Evolutionary conservation across 2,888 invertebrate genomes (phyloP), one percentile per base, ranked within the genome.

Genomic region (Boloria selene): DNA sequence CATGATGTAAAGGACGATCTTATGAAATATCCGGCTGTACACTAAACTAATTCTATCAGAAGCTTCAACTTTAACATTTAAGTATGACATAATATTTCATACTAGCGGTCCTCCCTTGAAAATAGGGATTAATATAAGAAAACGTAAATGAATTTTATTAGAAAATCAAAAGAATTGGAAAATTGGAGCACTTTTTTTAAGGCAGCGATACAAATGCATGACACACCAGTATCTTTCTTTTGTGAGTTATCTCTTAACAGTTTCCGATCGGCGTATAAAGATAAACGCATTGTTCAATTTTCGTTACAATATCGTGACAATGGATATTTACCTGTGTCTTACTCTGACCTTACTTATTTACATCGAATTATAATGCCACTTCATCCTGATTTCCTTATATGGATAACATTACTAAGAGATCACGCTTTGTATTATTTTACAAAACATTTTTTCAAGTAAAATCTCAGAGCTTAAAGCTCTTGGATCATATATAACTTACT

Each of bases 281-380:
- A n/a, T n/a, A 16, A 49, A n/a, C 16, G 10, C n/a, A 16, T 49
- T 54, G 13, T 49, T 13, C 17, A 22, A 31, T 26, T 49, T 49
- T 59, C 13, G n/a, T 47, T 49, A 31, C 31, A 17, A 49, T 49
- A 59, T 16, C 58, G 26, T 13, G 13, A 49, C 45, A 47, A n/a
- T 59, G 49, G 4, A 49, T 44, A 55, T 55, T 44, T 44, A 44
- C 47, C 16, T 49, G 58, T 59, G 16, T 17, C 6, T 16, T 49
- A 14, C 4, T 49, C 26, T 17, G 58, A 49, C 58, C 58, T 59
- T 49, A 47, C 31, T 26, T 14, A 59, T 59, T 59, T 59, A 59
- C 58, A 59, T 31, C 58, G 49, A 49, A 59, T 49, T 49, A 49
- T 59, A 31, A 49, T 17, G 26, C 47, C 58, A 49, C 17, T 31